Percentiles rank a stretch among this genome's conserved stretches.
phyloP scores from a whole-genome alignment of 2,888 invertebrate species.

The Andrena minutula region DNA sequence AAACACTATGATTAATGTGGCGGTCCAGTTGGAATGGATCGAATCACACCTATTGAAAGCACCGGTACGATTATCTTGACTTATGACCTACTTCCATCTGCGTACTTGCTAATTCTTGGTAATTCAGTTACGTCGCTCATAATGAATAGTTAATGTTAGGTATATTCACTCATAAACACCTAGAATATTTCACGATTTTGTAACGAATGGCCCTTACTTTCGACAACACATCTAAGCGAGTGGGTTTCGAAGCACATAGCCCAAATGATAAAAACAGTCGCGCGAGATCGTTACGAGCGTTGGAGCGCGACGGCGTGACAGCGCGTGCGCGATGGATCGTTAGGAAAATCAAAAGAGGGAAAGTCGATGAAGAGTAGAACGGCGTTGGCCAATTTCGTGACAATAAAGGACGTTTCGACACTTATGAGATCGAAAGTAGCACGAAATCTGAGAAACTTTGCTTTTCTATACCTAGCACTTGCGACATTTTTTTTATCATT shows the following conservation, averaged over 20 bases:
- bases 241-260: too few relatives aligned
- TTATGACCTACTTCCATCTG: too few relatives aligned
- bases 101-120: too few relatives aligned
- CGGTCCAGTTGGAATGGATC: too few relatives aligned
- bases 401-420: conserved; percentile 56
- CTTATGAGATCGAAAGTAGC: conserved; percentile 13
- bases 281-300: conserved; percentile 12
- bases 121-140: too few relatives aligned
- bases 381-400: conserved; percentile 59
- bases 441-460: conserved; percentile 17
- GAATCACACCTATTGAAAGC: too few relatives aligned
- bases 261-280: too few relatives aligned
- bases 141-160: too few relatives aligned
- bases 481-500: conserved; percentile 18
- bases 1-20: too few relatives aligned
- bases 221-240: not conserved
- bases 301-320: not conserved
- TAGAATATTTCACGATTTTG: too few relatives aligned
- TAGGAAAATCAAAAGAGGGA: conserved; percentile 45
- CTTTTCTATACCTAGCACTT: conserved; percentile 8
- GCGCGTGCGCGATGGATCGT: conserved; percentile 26
- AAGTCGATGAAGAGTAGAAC: conserved; percentile 27
- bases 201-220: not conserved
- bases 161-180: too few relatives aligned
- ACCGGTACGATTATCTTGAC: too few relatives aligned